Evolutionary conservation across 2,888 invertebrate species (phyloP), one percentile per base, ranked within the genome.

Genomic region (Gandaritis pyraliata): DNA sequence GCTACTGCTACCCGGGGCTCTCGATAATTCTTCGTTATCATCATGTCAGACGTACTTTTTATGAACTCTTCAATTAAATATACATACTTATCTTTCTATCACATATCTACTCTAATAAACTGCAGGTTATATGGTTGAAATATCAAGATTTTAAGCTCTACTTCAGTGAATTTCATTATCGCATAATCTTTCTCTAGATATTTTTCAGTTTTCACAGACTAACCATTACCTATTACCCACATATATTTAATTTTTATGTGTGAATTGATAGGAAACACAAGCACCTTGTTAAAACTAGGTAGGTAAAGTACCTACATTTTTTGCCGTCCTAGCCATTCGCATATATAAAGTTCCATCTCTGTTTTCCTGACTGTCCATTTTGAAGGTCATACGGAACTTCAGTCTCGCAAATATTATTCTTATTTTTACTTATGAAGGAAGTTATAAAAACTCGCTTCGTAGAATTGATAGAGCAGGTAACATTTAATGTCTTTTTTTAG

Each of bases 321-420:
- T 62, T 57, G 53, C 23, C 18, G 30, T 39, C 38, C 18, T 52
- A 18, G 36, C 16, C 48, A 45, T 59, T 51, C 41, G 36, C 36
- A 18, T 43, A 18, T 43, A 33, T 38, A 55, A 45, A 50, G 47
- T 58, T 58, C 51, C 55, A 58, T 50, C 48, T 56, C 41, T 29
- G 64, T 87, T 86, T 86, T 86, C 85, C 77, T 78, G 83, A 81
- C 87, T 69, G 73, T 70, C 76, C 55, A 49, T 56, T 59, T 62
- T 78, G 86, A 88, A 88, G 88, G 88, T 88, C 87, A 86, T 79
- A 58, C 81, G 82, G 87, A 87, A 85, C 86, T 86, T 76, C 68
- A 76, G 82, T 82, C 81, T 85, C 82, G 82, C 77, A 60, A 77
- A 78, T 75, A 78, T 77, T 74, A 79, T 78, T 81, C 80, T 78